These are phyloP conservation scores for Mus pahari DNA, from an alignment of 2,113 vertebrate species.

Conservation along the genomic window DNA sequence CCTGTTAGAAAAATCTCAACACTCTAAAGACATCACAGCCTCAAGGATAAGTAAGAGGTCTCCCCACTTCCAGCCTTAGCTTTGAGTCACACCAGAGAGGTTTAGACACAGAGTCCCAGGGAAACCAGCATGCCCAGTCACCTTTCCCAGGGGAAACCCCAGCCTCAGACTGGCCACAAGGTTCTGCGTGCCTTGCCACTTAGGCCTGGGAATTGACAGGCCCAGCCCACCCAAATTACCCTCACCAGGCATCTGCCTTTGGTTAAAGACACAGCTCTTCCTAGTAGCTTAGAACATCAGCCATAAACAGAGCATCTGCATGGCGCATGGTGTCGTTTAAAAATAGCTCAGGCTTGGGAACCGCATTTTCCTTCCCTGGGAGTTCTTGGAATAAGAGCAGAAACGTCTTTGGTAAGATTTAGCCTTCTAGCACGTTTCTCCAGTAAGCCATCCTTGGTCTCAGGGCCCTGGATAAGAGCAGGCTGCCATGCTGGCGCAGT, in stretches of 20 bases:
- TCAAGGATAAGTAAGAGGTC: background rate
- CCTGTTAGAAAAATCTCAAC: background rate
- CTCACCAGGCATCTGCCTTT: constrained; percentile 73
- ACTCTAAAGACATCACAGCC: background rate
- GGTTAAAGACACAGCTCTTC: constrained; percentile 67
- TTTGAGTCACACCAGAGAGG: background rate
- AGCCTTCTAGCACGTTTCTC: background rate
- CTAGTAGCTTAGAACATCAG: constrained; percentile 55
- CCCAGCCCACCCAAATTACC: constrained; percentile 57
- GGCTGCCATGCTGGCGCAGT: constrained; percentile 73
- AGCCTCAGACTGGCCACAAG: constrained; percentile 13
- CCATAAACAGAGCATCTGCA: constrained; percentile 76
- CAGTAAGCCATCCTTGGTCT: background rate
- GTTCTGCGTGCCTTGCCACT: background rate
- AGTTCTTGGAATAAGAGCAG: constrained; percentile 73
- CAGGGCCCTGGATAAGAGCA: too few relatives aligned
- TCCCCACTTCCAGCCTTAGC: rapidly evolving
- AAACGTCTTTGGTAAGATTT: constrained; percentile 30
- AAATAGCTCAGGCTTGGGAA: constrained; percentile 78
- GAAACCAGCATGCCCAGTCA: background rate
- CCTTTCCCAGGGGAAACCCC: constrained; percentile 38
- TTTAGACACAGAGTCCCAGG: background rate
- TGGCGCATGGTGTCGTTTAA: constrained; percentile 72
- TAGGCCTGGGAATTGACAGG: constrained; percentile 62
- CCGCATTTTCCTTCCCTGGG: constrained; percentile 71